These are phyloP conservation scores for Pterostichus niger DNA, from an alignment of 2,888 invertebrate genomes.

Conservation along the genomic window DNA sequence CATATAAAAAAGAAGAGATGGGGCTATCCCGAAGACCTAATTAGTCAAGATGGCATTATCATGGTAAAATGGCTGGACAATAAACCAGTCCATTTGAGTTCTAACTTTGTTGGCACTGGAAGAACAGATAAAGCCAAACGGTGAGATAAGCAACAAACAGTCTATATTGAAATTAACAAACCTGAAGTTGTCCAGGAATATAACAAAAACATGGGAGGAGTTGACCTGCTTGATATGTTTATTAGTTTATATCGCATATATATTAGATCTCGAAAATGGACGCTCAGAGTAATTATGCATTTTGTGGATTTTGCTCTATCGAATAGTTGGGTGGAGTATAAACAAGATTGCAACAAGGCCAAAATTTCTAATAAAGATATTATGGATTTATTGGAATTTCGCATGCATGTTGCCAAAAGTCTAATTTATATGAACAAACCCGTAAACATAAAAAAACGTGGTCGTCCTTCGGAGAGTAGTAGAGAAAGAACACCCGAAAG, in stretches of 20 bases:
- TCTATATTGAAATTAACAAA: conserved; percentile 68
- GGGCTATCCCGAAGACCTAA: conserved; percentile 68
- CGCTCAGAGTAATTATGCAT: conserved; percentile 68
- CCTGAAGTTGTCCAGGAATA: conserved; percentile 69
- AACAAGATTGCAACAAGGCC: conserved; percentile 62
- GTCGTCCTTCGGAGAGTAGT: conserved; percentile 50
- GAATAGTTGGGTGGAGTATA: conserved; percentile 69
- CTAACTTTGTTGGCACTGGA: conserved; percentile 70
- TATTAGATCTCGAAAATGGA: conserved; percentile 68
- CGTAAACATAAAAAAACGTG: conserved; percentile 42
- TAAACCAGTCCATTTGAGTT: conserved; percentile 69
- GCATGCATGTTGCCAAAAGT: conserved; percentile 55
- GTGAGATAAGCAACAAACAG: conserved; percentile 69
- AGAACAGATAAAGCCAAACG: conserved; percentile 68
- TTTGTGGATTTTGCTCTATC: conserved; percentile 68
- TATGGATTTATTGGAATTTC: conserved; percentile 62
- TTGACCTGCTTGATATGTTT: conserved; percentile 69
- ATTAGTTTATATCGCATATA: conserved; percentile 68
- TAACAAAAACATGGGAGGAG: conserved; percentile 71
- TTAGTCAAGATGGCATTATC: conserved; percentile 67
- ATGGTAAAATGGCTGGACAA: conserved; percentile 70
- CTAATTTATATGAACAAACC: conserved; percentile 29
- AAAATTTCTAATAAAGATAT: conserved; percentile 64
- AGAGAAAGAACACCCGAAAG: conserved; percentile 20
- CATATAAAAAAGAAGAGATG: conserved; percentile 67